Evolutionary conservation across 2,888 invertebrate species (phyloP), one percentile per base, ranked within the genome.

Genomic region (Bruchidius siliquastri): DNA sequence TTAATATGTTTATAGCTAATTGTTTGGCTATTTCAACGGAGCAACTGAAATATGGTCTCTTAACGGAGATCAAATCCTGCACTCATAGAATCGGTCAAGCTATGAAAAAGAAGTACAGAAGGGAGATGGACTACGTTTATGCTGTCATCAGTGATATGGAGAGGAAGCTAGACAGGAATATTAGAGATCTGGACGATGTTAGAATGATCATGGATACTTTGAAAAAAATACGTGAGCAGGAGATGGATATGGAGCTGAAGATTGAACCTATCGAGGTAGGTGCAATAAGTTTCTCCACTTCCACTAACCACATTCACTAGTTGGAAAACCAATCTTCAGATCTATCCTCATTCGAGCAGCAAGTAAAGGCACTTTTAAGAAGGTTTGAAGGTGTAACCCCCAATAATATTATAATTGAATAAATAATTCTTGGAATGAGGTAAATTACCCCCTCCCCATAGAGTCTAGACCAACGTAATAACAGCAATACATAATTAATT

Each of bases 91-190:
- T 96, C 80, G 95, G 96, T 0, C 93, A 94, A 86, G 93, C 94
- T 26, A 91, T 96, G 91, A 94, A 95, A 80, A 96, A 96, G 83
- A 95, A 96, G 82, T 96, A 96, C 83, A 92, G 94, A 81, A 90
- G 96, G 22, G 96, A 96, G 87, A 96, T 96, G 96, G 96, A 96
- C 84, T 96, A 96, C 81, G 95, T 96, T 18, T 96, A 96, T 82
- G 95, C 95, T 0, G 93, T 97, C 30, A 96, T 98, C 87, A 96
- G 93, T 80, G 97, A 97, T 85, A 92, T 98, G 90, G 96, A 95
- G 82, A 91, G 96, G 70, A 95, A 96, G 85, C 87, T 98, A 72
- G 94, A 95, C 82, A 90, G 96, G 71, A 95, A 95, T 20, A 95
- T 97, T 78, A 90, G 96, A 72, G 97, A 98, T 85, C 88, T 98